These are phyloP conservation scores for Plebejus melissa DNA, from an alignment of 2,888 invertebrate genomes.

Conservation along the genomic window DNA sequence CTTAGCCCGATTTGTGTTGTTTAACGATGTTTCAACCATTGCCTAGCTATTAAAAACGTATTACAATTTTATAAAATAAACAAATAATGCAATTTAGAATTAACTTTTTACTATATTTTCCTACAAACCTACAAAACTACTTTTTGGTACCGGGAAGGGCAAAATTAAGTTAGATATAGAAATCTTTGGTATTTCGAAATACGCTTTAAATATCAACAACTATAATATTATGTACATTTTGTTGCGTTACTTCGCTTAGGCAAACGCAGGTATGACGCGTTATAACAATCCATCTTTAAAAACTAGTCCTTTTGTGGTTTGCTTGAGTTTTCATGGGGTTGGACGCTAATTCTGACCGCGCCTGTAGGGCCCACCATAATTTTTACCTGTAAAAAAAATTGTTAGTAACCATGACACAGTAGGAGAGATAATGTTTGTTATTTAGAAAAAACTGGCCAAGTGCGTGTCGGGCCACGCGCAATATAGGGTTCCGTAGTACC, in stretches of 20 bases:
- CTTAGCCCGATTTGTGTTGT: slow-evolving; percentile 2
- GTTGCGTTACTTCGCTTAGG: background rate
- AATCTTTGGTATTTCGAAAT: slow-evolving; percentile 26
- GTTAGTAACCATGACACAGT: background rate
- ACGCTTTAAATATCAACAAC: slow-evolving; percentile 6
- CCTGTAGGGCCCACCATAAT: slow-evolving; percentile 64
- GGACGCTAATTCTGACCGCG: slow-evolving; percentile 59
- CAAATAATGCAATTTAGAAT: background rate
- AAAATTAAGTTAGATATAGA: background rate
- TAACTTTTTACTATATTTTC: background rate
- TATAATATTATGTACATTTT: slow-evolving; percentile 11
- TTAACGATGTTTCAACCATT: background rate
- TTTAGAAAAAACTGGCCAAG: too few species aligned
- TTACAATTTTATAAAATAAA: background rate
- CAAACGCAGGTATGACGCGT: background rate
- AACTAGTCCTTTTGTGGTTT: slow-evolving; percentile 34
- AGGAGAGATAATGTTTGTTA: too few species aligned
- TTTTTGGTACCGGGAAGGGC: slow-evolving; percentile 12
- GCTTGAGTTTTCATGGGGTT: slow-evolving; percentile 45
- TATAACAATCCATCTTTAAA: background rate
- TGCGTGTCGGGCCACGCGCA: too few species aligned
- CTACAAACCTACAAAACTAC: slow-evolving; percentile 10
- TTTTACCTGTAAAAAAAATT: slow-evolving; percentile 54
- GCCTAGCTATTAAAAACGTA: slow-evolving; percentile 1
- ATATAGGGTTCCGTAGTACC: too few species aligned